These are phyloP conservation scores for Scaptomyza montana DNA, from an alignment of 1,140 invertebrate genomes.

Conservation along the genomic window DNA sequence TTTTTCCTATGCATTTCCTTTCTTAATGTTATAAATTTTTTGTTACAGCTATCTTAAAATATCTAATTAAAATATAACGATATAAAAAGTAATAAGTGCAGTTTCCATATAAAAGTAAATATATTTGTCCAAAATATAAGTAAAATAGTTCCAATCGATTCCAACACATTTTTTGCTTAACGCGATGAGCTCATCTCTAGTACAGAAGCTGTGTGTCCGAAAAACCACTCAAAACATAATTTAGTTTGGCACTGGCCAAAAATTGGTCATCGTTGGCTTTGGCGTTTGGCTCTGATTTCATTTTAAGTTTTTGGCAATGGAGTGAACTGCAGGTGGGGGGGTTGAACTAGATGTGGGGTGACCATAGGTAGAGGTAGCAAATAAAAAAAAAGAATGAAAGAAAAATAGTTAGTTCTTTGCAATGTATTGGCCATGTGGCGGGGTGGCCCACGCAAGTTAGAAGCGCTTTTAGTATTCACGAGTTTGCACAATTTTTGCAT, in stretches of 20 bases:
- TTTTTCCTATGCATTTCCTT: no score
- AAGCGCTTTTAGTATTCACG: conserved; percentile 74
- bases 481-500: conserved; percentile 81
- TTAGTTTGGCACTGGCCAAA: conserved; percentile 65
- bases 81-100: no score
- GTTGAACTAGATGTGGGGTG: conserved; percentile 3
- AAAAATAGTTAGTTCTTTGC: conserved; percentile 41
- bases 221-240: conserved; percentile 70
- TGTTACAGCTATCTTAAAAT: no score
- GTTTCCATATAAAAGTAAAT: no score
- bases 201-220: conserved; percentile 3
- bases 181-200: background rate
- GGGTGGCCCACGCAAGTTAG: conserved; percentile 39
- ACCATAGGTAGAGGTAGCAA: conserved; percentile 36
- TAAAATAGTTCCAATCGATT: no score
- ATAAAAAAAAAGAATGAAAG: conserved; percentile 18
- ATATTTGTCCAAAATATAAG: no score
- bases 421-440: conserved; percentile 1
- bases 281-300: conserved; percentile 65
- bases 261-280: conserved; percentile 59
- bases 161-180: background rate
- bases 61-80: no score
- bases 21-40: no score
- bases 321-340: background rate
- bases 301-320: conserved; percentile 47